phyloP scores from a whole-genome alignment of 1,140 invertebrate species.

The Bombus consobrinus region DNA sequence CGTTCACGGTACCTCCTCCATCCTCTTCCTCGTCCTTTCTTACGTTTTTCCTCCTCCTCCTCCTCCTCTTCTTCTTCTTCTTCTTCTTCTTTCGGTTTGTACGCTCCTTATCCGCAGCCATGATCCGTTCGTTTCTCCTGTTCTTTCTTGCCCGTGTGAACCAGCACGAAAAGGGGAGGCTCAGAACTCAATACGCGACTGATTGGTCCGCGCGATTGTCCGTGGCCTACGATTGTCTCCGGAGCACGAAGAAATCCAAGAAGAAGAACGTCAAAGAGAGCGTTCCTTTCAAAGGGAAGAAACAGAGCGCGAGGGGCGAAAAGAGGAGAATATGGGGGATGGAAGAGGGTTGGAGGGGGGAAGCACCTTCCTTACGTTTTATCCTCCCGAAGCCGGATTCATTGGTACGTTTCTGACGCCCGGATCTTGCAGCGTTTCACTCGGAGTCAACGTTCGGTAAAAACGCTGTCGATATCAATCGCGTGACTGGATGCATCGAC shows the following conservation, averaged over 20 bases:
- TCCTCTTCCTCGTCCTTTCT: too few relatives aligned
- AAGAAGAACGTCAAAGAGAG: slow-evolving; percentile 30
- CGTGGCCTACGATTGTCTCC: slow-evolving; percentile 57
- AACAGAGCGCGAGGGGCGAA: background rate
- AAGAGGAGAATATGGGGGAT: background rate
- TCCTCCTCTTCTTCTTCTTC: too few relatives aligned
- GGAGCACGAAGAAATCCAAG: slow-evolving; percentile 44
- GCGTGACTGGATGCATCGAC: slow-evolving; percentile 17
- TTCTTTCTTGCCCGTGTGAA: background rate
- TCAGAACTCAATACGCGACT: slow-evolving; percentile 59
- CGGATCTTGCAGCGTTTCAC: background rate
- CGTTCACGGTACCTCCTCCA: background rate
- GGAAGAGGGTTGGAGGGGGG: background rate
- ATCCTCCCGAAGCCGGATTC: slow-evolving; percentile 10
- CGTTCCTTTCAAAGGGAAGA: slow-evolving; percentile 11
- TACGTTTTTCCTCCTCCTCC: slow-evolving; percentile 2
- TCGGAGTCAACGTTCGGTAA: slow-evolving; percentile 11
- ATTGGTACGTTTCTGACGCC: background rate
- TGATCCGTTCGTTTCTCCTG: background rate
- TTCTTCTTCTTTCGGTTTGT: slow-evolving; percentile 21
- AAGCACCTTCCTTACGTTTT: slow-evolving; percentile 30
- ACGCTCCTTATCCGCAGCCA: slow-evolving; percentile 37
- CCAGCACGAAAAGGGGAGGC: slow-evolving; percentile 7
- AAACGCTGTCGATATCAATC: slow-evolving; percentile 48
- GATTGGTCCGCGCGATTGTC: slow-evolving; percentile 58